Evolutionary conservation across 2,888 invertebrate genomes (phyloP).

Genomic region (Zaprionus obscuricornis): DNA sequence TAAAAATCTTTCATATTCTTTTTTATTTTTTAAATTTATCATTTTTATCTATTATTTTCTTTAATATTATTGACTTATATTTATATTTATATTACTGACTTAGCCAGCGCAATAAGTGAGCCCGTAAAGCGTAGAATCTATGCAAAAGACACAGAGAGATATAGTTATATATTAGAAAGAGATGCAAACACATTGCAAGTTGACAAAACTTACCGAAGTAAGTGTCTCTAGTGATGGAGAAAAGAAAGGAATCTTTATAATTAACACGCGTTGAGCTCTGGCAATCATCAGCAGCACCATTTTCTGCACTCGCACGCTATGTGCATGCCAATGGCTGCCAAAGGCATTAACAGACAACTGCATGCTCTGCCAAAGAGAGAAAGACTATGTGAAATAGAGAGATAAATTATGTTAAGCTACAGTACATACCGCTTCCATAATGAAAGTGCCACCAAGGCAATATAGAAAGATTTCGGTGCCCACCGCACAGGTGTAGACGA

Average conservation of each 20-base stretch:
- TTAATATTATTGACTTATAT: neutral
- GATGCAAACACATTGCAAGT: too few species aligned
- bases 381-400: neutral
- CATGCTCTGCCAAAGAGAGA: conserved; percentile 31
- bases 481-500: conserved; percentile 71
- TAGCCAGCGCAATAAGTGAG: conserved; percentile 65
- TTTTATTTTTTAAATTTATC: too few species aligned
- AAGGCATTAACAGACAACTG: conserved; percentile 59
- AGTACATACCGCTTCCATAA: conserved; percentile 69
- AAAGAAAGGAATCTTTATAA: conserved; percentile 75
- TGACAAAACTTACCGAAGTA: conserved; percentile 54
- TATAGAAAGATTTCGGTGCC: conserved; percentile 68
- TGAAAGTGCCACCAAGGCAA: conserved; percentile 72
- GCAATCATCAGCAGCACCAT: conserved; percentile 69
- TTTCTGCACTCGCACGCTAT: conserved; percentile 66
- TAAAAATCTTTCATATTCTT: too few species aligned
- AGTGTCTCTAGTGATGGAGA: conserved; percentile 70
- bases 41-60: too few species aligned
- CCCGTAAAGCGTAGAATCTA: conserved; percentile 68
- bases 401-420: neutral
- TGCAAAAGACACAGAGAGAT: neutral
- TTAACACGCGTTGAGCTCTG: conserved; percentile 66
- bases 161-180: too few species aligned
- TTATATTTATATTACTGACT: conserved; percentile 49
- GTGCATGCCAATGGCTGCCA: conserved; percentile 69